Evolutionary conservation across 2,797 vertebrate genomes (phyloP), one percentile per base, ranked within the genome.

Genomic region (Menidia menidia): DNA sequence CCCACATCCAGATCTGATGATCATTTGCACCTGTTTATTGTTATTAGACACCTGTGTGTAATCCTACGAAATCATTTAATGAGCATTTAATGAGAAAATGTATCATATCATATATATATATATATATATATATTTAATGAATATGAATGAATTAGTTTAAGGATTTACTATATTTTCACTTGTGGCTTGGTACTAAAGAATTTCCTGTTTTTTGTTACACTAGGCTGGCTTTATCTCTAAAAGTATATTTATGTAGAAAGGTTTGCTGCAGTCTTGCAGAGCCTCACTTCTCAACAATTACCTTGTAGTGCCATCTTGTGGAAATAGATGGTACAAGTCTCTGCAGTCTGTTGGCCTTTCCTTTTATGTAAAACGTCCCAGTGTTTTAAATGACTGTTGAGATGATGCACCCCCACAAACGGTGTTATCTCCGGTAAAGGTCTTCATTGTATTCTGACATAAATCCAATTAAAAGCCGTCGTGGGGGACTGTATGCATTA

Each of bases 271-370:
- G 35, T 39, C 35, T 39, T 39, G 35, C 10, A 39, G 10, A 48
- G 16, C 45, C 39, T n/a, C 25, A 15, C 43, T 12, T 47, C 25
- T 64, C 10, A 77, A 54, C 2, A 39, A 3, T 0, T 4, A 43
- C 16, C 12, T 12, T 54, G 33, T 44, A 69, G 51, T 82, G 83
- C 57, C 81, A 81, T 18, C 88, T 60, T 0, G 68, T 90, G 91
- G 81, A 62, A 6, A 6, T 0, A 30, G 0, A 0, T 11, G 1
- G n/a, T 64, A 35, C 60, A 82, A 0, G 3, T 48, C 14, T 41
- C 4, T 12, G 0, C 6, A 18, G 48, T 11, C 31, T 19, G 4
- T 4, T 41, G 54, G 4, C 19, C 3, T 55, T 11, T 9, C 16
- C 14, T 64, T 43, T 41, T 4, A 47, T 56, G 53, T 57, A n/a